phyloP scores from a whole-genome alignment of 2,888 invertebrate genomes.

The Latrodectus hesperus region DNA sequence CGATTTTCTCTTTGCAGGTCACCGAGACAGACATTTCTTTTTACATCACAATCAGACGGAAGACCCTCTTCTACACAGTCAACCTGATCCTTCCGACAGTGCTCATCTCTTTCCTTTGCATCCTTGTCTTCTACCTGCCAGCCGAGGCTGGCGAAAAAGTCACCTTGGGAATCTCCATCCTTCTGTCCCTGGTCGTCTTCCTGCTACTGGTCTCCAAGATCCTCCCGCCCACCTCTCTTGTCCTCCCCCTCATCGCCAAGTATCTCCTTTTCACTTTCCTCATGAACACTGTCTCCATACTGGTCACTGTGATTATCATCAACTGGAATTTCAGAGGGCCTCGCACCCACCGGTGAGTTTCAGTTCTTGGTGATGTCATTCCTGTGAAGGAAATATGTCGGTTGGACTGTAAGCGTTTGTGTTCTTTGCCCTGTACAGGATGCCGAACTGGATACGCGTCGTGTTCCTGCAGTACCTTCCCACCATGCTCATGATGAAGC shows the following conservation, averaged over 20 bases:
- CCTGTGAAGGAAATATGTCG: neutral
- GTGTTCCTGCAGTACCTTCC: slow-evolving; percentile 97
- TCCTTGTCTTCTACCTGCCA: slow-evolving; percentile 97
- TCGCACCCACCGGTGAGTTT: slow-evolving; percentile 84
- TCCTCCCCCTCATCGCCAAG: slow-evolving; percentile 98
- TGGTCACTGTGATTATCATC: slow-evolving; percentile 98
- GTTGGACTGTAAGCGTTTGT: neutral
- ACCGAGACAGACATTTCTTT: slow-evolving; percentile 97
- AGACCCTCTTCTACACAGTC: slow-evolving; percentile 99
- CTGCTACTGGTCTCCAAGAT: slow-evolving; percentile 98
- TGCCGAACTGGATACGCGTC: slow-evolving; percentile 97
- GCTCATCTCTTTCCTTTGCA: slow-evolving; percentile 98
- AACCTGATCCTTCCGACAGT: slow-evolving; percentile 99
- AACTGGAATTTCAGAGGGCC: slow-evolving; percentile 99
- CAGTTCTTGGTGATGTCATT: neutral
- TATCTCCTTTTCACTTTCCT: slow-evolving; percentile 99
- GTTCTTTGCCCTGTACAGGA: slow-evolving; percentile 78
- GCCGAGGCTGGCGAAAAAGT: slow-evolving; percentile 87
- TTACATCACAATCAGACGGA: slow-evolving; percentile 95
- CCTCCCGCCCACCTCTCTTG: slow-evolving; percentile 97
- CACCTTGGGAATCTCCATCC: slow-evolving; percentile 97
- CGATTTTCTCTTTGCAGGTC: slow-evolving; percentile 74
- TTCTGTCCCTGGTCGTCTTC: slow-evolving; percentile 99
- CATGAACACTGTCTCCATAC: slow-evolving; percentile 99
- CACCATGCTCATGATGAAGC: slow-evolving; percentile 92